Percentiles rank a stretch among this genome's conserved stretches.
These are phyloP conservation scores for Drosophila quadrilineata DNA, from an alignment of 1,140 invertebrate genomes.

Conservation along the genomic window DNA sequence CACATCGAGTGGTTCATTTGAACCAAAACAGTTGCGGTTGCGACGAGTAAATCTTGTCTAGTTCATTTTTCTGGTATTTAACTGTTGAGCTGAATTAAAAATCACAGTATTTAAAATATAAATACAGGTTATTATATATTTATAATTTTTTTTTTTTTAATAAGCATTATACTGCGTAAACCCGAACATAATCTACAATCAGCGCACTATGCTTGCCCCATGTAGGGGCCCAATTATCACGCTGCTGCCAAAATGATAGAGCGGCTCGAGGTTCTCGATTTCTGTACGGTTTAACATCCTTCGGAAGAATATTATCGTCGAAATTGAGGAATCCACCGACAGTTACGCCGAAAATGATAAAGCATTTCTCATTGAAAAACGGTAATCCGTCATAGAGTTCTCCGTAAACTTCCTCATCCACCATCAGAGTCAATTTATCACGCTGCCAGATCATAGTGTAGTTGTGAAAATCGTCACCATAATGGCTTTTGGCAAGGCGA, in stretches of 20 bases:
- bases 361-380: slow-evolving; percentile 59
- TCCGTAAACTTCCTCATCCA: slow-evolving; percentile 82
- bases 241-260: slow-evolving; percentile 56
- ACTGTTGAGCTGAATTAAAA: background rate
- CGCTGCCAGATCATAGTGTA: slow-evolving; percentile 86
- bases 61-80: background rate
- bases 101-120: background rate
- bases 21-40: background rate
- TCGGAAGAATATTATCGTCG: slow-evolving; percentile 44
- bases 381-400: slow-evolving; percentile 50
- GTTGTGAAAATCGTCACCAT: slow-evolving; percentile 85
- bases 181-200: slow-evolving; percentile 55
- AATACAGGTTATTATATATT: background rate
- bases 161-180: slow-evolving; percentile 45
- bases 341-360: slow-evolving; percentile 68
- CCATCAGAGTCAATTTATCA: slow-evolving; percentile 82
- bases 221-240: slow-evolving; percentile 40
- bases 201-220: slow-evolving; percentile 56
- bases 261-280: slow-evolving; percentile 58
- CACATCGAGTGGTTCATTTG: background rate
- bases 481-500: slow-evolving; percentile 38
- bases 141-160: background rate
- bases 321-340: slow-evolving; percentile 70
- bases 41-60: background rate
- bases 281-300: slow-evolving; percentile 60